A percentile compares a stretch with the other conserved stretches of the same genome.
These are phyloP conservation scores for Drepanosiphum platanoidis DNA, from an alignment of 2,888 invertebrate genomes.

Conservation along the genomic window DNA sequence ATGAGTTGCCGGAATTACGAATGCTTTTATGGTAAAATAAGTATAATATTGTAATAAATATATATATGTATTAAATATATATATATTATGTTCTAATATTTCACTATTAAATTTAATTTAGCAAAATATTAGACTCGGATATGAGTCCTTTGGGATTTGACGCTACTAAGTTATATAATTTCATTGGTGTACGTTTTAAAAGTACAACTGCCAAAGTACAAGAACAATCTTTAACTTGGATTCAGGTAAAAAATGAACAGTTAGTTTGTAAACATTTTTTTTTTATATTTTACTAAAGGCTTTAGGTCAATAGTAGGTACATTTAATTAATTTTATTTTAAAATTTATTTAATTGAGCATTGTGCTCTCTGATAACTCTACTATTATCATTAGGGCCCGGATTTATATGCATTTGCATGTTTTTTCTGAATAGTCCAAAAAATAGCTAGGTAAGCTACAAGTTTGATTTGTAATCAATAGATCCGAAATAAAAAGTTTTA, in stretches of 20 bases:
- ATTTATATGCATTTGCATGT: too few relatives aligned
- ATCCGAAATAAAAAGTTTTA: too few relatives aligned
- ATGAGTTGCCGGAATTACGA: slow-evolving; percentile 85
- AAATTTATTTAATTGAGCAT: too few relatives aligned
- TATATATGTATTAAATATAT: background rate
- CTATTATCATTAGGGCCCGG: too few relatives aligned
- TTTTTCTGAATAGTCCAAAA: too few relatives aligned
- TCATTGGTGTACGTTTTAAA: slow-evolving; percentile 86
- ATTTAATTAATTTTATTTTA: too few relatives aligned
- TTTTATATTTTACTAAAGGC: too few relatives aligned
- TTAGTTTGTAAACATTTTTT: too few relatives aligned
- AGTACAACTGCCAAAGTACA: slow-evolving; percentile 84
- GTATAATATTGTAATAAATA: background rate
- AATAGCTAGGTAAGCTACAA: too few relatives aligned
- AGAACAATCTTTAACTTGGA: slow-evolving; percentile 88
- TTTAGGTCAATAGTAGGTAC: too few relatives aligned
- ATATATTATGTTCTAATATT: background rate
- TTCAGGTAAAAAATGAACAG: slow-evolving; percentile 72
- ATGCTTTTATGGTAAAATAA: slow-evolving; percentile 75
- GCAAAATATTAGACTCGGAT: slow-evolving; percentile 96
- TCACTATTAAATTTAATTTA: slow-evolving; percentile 67
- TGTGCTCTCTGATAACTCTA: too few relatives aligned
- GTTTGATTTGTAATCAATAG: too few relatives aligned
- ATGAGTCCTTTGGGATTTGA: slow-evolving; percentile 95
- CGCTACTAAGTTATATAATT: slow-evolving; percentile 93